These are phyloP conservation scores for Drosophila ercepeae DNA, from an alignment of 1,140 invertebrate genomes.

Conservation along the genomic window DNA sequence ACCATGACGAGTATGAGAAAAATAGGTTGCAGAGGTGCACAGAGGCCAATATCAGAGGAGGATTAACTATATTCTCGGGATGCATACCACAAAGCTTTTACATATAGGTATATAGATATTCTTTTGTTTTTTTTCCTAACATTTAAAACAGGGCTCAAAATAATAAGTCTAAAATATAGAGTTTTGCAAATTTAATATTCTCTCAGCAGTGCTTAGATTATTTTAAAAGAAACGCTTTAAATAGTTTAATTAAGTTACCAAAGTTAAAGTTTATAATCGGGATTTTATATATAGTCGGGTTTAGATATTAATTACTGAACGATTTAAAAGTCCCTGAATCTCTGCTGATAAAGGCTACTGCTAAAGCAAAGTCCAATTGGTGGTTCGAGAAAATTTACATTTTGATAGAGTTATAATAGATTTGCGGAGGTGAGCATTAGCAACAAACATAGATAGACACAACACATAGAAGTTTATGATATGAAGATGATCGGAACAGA, in stretches of 20 bases:
- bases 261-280: background rate
- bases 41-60: constrained; percentile 48
- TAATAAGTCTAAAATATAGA: background rate
- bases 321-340: background rate
- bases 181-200: background rate
- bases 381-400: constrained; percentile 15
- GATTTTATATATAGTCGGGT: background rate
- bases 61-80: constrained; percentile 30
- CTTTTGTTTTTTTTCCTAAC: background rate
- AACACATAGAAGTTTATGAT: constrained; percentile 24
- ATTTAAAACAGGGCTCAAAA: background rate
- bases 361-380: constrained; percentile 16
- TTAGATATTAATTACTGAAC: background rate
- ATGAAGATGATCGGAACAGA: constrained; percentile 29
- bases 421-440: constrained; percentile 25
- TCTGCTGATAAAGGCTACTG: constrained; percentile 27
- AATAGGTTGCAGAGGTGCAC: constrained; percentile 40
- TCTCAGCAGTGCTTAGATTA: background rate
- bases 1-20: constrained; percentile 64
- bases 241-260: too few species aligned
- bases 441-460: constrained; percentile 28
- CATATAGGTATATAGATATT: background rate
- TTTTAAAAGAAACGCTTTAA: background rate
- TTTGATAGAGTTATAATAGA: constrained; percentile 24
- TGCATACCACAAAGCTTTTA: constrained; percentile 39